Evolutionary conservation across 1,140 invertebrate species (phyloP), one percentile per base, ranked within the genome.

Genomic region (Drosophila varians): DNA sequence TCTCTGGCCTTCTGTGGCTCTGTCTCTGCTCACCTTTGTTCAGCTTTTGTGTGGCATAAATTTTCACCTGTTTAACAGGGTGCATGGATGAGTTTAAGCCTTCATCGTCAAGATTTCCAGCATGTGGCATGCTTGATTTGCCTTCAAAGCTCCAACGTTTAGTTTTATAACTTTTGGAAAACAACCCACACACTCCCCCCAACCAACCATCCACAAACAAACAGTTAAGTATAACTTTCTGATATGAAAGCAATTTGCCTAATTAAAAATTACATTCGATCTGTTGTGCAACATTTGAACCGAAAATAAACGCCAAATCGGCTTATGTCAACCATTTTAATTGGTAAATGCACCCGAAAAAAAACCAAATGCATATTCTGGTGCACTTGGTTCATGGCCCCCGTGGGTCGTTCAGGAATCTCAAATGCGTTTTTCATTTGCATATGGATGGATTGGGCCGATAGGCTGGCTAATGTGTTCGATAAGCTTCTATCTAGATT

Each of bases 291-390:
- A 48, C 23, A 48, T 31, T 34, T 54, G 42, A 52, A 49, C 25
- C 16, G 18, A 26, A 69, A 38, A 26, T 45, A 54, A 40, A 51
- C 38, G 56, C 46, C 40, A 74, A 83, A 83, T 76, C 78, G 54
- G 77, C 77, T 82, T 82, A 82, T 82, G 74, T 70, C 69, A 82
- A 74, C 78, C 49, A 60, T 83, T 64, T 83, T 77, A 82, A 83
- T 83, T 80, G 74, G 42, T 64, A 74, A 82, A 83, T 60, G 55
- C 48, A 48, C 52, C 28, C 11, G 9, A 68, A 74, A 79, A 79
- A 48, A n/a, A 60, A 4, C 2, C 64, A 34, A 31, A 60, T 26
- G 42, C 26, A 36, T 38, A 47, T 42, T 16, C 3, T 11, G 25
- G 52, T 16, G 8, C 14, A 38, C 14, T 16, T 9, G 14, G 16